Evolutionary conservation across 2,888 invertebrate genomes (phyloP), one percentile per base, ranked within the genome.

Genomic region (Agrypnus murinus): DNA sequence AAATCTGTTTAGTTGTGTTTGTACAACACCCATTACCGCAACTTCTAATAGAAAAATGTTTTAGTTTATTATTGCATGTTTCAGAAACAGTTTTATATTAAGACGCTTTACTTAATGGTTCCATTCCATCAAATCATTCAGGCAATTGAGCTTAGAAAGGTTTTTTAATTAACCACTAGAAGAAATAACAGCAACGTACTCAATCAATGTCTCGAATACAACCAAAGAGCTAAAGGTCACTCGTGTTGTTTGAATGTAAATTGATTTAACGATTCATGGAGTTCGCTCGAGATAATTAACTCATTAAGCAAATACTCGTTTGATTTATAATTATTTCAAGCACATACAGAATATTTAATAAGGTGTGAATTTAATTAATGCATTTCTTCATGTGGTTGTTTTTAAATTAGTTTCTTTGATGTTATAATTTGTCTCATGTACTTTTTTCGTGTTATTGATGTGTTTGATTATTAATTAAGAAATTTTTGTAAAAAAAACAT

Each of bases 201-300:
- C 60, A 67, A 67, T 67, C 66, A 67, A 15, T 67, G 66, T 67
- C 66, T 59, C 55, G 36, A 31, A 36, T 34, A 45, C 38, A 46
- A 38, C 31, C 58, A 25, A 40, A 40, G 50, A 65, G 48, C 36
- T 45, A 67, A 65, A 67, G 66, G 66, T 67, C 66, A 67, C 60
- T 25, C 25, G 45, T 25, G 65, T 43, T 58, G 55, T 36, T 66
- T 36, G 59, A 66, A 66, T 57, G 59, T 38, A 66, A 66, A 59
- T 55, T 68, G 53, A 62, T 62, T 68, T 62, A 53, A 68, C 68
- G 68, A 66, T 46, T 66, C 66, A 60, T 60, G 50, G 55, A 53
- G 48, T 62, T 68, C 45, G 48, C 48, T 60, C 55, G 19, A 55
- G 60, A 68, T 68, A 68, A 68, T 68, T 68, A 68, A 68, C 68